Evolutionary conservation across 2,797 vertebrate species (phyloP), one percentile per base, ranked within the genome.

Genomic region (Mormyrus proboscirostris): DNA sequence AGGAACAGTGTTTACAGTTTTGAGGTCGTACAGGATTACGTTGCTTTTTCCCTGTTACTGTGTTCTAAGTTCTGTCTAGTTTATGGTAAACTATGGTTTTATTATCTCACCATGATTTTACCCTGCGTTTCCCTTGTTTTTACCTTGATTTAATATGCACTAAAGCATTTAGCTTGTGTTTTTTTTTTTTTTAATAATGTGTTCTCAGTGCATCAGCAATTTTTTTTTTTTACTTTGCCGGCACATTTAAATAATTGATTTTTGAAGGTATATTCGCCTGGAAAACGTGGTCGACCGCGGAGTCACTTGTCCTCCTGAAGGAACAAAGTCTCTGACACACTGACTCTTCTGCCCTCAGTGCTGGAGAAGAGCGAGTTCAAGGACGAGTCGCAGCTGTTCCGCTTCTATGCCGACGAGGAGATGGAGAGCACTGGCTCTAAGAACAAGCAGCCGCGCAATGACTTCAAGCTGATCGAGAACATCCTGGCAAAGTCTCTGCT

Each of bases 291-390:
- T 8, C 16, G 38, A 16, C 73, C 7, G 1, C 7, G 22, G 49
- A 16, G 9, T 22, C 49, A 4, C 19, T 19, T 6, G 12, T 33
- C 51, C 16, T 57, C 22, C 85, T 5, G 82, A 29, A 22, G 41
- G 49, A 59, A 12, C 16, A 2, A 33, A 1, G 53, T 9, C 51
- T 53, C 29, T 76, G 4, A 47, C 22, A 19, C 25, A 1, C 50
- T 33, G 41, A 79, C 12, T 19, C 5, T 88, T 53, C 53, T 7
- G 29, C 65, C 73, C 29, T 49, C 91, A 99, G 99, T 99, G 89
- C 93, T 99, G 93, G 99, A 99, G 95, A 99, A 99, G 94, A 99
- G 98, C 0, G 98, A 99, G 93, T 99, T 99, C 93, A 99, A 98
- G 95, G 98, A 99, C 0, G 99, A 99, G 89, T 99, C 98, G 4